Percentiles rank a stretch among this genome's conserved stretches.
phyloP scores from a whole-genome alignment of 2,797 vertebrate species.

The Gephyroberyx darwinii region DNA sequence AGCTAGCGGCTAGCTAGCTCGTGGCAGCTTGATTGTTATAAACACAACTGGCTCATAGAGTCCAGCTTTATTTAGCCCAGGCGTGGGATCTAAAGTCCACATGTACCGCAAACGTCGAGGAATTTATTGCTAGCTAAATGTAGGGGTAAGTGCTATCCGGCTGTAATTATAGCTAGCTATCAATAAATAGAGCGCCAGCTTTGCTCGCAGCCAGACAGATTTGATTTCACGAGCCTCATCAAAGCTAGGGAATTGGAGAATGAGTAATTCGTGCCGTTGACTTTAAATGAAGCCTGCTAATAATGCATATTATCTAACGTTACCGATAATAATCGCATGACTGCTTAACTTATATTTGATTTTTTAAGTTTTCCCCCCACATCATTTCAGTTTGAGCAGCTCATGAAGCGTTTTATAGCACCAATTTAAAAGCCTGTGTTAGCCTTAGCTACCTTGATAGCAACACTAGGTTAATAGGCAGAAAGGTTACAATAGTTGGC shows the following conservation, averaged over 20 bases:
- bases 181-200: slow-evolving; percentile 77
- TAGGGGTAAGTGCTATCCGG: slow-evolving; percentile 22
- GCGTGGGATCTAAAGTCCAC: background rate
- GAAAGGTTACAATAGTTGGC: slow-evolving; percentile 31
- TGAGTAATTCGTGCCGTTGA: slow-evolving; percentile 37
- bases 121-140: slow-evolving; percentile 14
- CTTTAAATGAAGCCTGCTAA: slow-evolving; percentile 9
- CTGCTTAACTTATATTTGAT: rapidly evolving
- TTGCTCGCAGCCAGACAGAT: slow-evolving; percentile 67
- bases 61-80: slow-evolving; percentile 17
- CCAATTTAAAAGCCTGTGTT: slow-evolving; percentile 37
- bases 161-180: slow-evolving; percentile 66
- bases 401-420: background rate
- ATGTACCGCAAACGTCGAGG: background rate
- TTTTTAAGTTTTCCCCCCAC: rapidly evolving
- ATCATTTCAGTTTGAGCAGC: background rate
- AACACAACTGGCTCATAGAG: slow-evolving; percentile 56
- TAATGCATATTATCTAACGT: rapidly evolving
- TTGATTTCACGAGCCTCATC: slow-evolving; percentile 78
- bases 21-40: slow-evolving; percentile 73
- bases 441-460: slow-evolving; percentile 59
- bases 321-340: background rate
- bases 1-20: slow-evolving; percentile 73
- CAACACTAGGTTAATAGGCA: slow-evolving; percentile 48
- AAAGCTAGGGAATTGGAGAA: slow-evolving; percentile 66